These are phyloP conservation scores for Conomelus anceps DNA, from an alignment of 2,888 invertebrate species.

Conservation along the genomic window DNA sequence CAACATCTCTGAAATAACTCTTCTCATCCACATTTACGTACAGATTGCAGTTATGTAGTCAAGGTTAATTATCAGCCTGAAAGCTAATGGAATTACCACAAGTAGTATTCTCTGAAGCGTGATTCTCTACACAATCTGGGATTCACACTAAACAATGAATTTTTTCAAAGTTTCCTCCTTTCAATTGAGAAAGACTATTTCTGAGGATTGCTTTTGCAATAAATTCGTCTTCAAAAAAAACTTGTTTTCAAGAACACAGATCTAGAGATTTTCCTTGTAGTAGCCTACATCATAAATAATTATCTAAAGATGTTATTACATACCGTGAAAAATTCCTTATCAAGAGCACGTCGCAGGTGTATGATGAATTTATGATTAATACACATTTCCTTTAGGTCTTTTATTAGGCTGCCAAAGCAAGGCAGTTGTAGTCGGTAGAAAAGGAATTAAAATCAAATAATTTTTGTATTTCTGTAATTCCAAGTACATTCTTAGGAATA, in stretches of 20 bases:
- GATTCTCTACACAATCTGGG: neutral
- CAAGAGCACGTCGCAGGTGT: neutral
- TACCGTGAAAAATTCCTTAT: neutral
- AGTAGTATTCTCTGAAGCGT: neutral
- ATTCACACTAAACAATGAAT: neutral
- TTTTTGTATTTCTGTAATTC: too few relatives aligned
- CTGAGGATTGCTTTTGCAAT: neutral
- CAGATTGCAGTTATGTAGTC: too few relatives aligned
- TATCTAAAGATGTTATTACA: neutral
- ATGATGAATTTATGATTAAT: neutral
- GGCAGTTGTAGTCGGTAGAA: too few relatives aligned
- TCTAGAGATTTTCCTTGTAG: neutral
- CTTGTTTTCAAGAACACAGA: neutral
- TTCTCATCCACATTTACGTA: neutral
- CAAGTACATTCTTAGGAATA: too few relatives aligned
- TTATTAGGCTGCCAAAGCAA: too few relatives aligned
- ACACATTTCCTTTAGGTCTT: too few relatives aligned
- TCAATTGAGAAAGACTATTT: neutral
- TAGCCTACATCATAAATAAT: neutral
- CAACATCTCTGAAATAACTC: too few relatives aligned
- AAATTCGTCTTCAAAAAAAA: neutral
- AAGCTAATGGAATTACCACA: neutral
- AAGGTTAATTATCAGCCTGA: neutral
- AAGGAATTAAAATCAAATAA: too few relatives aligned
- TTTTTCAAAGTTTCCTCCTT: neutral